Conservation (phyloP, 2,113 vertebrate species). For the Neoarius graeffei region DNA sequence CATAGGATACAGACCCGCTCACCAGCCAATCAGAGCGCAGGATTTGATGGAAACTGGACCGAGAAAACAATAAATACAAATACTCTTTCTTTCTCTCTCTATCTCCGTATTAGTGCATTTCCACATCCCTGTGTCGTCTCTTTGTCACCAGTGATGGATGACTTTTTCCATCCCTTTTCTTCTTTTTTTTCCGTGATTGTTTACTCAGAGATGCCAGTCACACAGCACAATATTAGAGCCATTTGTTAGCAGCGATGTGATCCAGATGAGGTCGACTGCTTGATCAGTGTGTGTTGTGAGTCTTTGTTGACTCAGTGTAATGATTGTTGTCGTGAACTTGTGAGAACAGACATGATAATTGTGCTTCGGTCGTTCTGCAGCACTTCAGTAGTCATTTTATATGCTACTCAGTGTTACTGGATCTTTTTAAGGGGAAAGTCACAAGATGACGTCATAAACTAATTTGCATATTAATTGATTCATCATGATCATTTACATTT, state of each 20-base stretch:
- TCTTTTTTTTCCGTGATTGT: neutral
- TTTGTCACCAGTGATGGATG: neutral
- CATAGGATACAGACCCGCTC: too few species aligned
- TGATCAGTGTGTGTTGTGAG: slow-evolving; percentile 4
- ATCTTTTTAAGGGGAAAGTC: neutral
- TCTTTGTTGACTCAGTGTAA: neutral
- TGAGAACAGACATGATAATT: neutral
- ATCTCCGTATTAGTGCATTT: neutral
- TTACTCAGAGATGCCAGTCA: slow-evolving; percentile 4
- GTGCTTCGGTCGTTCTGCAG: neutral
- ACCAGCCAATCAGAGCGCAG: too few species aligned
- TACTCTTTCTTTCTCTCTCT: neutral
- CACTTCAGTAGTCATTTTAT: neutral
- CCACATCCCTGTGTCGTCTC: neutral
- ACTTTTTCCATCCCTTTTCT: neutral
- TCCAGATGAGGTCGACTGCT: slow-evolving; percentile 6
- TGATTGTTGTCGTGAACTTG: neutral
- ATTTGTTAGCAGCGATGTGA: neutral
- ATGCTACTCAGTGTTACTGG: neutral
- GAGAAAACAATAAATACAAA: too few species aligned
- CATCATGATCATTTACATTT: too few species aligned
- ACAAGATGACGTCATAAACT: neutral
- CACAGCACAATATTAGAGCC: neutral
- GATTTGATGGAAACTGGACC: too few species aligned
- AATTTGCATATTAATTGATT: neutral